Evolutionary conservation across 2,113 vertebrate genomes (phyloP), one percentile per base, ranked within the genome.

Genomic region (Penelope pileata): DNA sequence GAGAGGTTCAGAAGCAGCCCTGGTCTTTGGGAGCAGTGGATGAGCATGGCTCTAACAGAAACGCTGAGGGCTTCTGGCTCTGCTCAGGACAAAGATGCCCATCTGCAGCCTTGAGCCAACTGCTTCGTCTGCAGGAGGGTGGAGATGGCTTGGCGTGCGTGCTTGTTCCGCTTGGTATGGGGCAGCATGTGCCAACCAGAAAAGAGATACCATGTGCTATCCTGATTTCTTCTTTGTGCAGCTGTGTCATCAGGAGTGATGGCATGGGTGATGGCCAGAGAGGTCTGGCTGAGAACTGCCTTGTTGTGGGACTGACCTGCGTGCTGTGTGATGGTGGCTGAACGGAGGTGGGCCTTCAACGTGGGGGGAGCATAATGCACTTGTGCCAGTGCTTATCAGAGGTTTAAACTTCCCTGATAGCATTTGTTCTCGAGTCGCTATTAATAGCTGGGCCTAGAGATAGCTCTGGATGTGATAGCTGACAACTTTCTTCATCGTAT

Each of bases 401-500:
- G 32, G 50, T 81, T 94, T 96, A 43, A 93, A 92, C 60, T 88
- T 92, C 51, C 32, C 73, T 92, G 68, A 67, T 74, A 92, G 63
- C 80, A 30, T 95, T 96, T 96, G 83, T 93, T 93, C 96, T 72
- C 34, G 43, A 24, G 38, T 43, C 59, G 38, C 92, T 96, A 96
- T 95, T 92, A 93, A 94, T 95, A 96, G 90, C 82, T 74, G 34
- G 59, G 76, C 91, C 68, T 81, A 60, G 38, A 88, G 73, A 56
- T 95, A 90, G 83, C 93, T 94, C 60, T 90, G 92, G 73, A 86
- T 93, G 76, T 93, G 94, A 92, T 90, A 88, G 86, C 95, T 96
- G 95, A 88, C 91, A 91, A 92, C 68, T 93, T 96, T 96, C 80
- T 95, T 91, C 88, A 93, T 95, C 94, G 81, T 92, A 95, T 86